Evolutionary conservation across 2,797 vertebrate species (phyloP), one percentile per base, ranked within the genome.

Genomic region (Epinephelus awoara): DNA sequence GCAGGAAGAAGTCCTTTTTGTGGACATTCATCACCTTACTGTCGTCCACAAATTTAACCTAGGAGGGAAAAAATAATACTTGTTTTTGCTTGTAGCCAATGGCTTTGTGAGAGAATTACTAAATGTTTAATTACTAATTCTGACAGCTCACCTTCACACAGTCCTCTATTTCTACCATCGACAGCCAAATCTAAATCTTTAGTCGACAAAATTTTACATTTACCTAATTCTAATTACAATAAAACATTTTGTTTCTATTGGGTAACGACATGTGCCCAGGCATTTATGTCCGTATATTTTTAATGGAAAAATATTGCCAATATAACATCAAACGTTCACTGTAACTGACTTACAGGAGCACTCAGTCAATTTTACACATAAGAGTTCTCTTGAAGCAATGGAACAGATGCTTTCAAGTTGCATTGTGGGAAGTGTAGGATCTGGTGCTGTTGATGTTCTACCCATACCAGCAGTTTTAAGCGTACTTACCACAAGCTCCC

Each of bases 1-100:
- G 93, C 80, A 97, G 89, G 89, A 99, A 99, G 86, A 99, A 95
- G 78, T 99, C 98, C 58, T 90, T 96, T 74, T 92, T 96, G 84
- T 98, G 96, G 18, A 98, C 97, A 40, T 95, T 89, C 46, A 95
- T 96, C 58, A 38, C 0, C 72, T 82, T 84, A 40, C 75, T 44
- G 61, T 95, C 62, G 1, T 95, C 95, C 40, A 65, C 59, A 85
- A 94, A 96, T 34, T 84, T 50, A 63, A 96, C 94, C 95, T 96
- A 38, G 1, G 3, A 47, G 44, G n/a, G 21, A 75, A 1, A 65
- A 3, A 75, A 82, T 5, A 75, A 82, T 3, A 14, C 10, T 15
- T n/a, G 0, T 34, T 34, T 34, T 34, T 12, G 2, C 18, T 29
- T 46, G 4, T 11, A 19, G 44, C 0, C 21, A 54, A 52, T 29